These are phyloP conservation scores for Hiodon tergisus DNA, from an alignment of 2,113 vertebrate genomes.

Conservation along the genomic window DNA sequence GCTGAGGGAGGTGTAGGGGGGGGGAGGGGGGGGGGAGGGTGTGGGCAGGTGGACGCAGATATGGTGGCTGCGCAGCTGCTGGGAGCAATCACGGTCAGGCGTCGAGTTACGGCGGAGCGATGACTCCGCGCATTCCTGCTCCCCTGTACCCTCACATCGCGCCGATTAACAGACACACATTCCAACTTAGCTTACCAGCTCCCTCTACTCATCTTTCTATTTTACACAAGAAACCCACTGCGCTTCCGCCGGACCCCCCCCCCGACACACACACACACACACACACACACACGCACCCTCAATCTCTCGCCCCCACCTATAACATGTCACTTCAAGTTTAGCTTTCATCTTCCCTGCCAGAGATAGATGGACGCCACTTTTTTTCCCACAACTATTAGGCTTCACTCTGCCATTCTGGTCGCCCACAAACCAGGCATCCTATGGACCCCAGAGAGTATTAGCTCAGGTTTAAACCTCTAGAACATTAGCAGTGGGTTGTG, in stretches of 20 bases:
- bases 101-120: constrained; percentile 70
- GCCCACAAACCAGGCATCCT: not conserved
- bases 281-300: not conserved
- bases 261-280: not conserved
- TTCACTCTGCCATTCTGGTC: constrained; percentile 27
- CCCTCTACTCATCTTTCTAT: not conserved
- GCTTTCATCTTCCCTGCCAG: constrained; percentile 36
- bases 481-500: not conserved
- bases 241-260: not conserved
- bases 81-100: constrained; percentile 55
- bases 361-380: constrained; percentile 35
- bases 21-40: not conserved
- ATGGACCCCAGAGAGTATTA: not conserved
- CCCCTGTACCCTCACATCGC: constrained; percentile 19
- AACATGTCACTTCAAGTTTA: constrained; percentile 1
- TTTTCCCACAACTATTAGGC: constrained; percentile 57
- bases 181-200: not conserved
- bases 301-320: not conserved
- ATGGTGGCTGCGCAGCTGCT: constrained; percentile 68
- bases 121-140: constrained; percentile 78
- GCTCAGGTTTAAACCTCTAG: not conserved
- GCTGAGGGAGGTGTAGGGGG: constrained; percentile 7
- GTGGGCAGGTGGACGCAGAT: not conserved
- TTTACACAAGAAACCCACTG: constrained; percentile 13
- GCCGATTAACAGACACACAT: constrained; percentile 16